phyloP scores from a whole-genome alignment of 2,113 vertebrate species.

The Aegotheles bennettii region DNA sequence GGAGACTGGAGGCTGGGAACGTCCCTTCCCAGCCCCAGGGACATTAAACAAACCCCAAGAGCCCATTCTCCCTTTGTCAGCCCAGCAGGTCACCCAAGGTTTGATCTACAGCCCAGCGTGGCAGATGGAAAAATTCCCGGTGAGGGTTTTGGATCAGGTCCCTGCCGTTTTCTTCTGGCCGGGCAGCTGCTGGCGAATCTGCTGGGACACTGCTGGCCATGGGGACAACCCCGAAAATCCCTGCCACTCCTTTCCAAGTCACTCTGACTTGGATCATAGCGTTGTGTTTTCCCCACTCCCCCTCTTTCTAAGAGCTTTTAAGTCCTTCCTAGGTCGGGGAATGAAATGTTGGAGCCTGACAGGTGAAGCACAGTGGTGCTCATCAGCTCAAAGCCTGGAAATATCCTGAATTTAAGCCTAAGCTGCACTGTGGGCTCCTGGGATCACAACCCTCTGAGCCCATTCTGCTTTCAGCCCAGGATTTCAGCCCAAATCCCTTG shows the following conservation, averaged over 20 bases:
- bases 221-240: accelerated
- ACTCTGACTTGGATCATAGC: not conserved
- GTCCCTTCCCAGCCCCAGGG: constrained; percentile 28
- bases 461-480: not conserved
- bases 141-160: not conserved
- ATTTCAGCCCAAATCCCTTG: not conserved
- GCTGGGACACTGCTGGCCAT: accelerated
- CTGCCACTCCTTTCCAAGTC: not conserved
- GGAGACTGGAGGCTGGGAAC: not conserved
- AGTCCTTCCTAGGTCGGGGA: not conserved
- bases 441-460: not conserved
- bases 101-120: not conserved
- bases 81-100: not conserved
- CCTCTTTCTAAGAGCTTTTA: not conserved
- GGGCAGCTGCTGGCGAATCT: not conserved
- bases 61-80: constrained; percentile 15
- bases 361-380: not conserved
- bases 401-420: not conserved
- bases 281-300: not conserved
- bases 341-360: no score
- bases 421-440: not conserved
- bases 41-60: constrained; percentile 54
- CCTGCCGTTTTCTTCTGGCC: not conserved
- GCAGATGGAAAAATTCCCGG: not conserved
- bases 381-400: not conserved